Percentiles rank a stretch among this genome's conserved stretches.
phyloP scores from a whole-genome alignment of 2,888 invertebrate species.

The Stramonita haemastoma region DNA sequence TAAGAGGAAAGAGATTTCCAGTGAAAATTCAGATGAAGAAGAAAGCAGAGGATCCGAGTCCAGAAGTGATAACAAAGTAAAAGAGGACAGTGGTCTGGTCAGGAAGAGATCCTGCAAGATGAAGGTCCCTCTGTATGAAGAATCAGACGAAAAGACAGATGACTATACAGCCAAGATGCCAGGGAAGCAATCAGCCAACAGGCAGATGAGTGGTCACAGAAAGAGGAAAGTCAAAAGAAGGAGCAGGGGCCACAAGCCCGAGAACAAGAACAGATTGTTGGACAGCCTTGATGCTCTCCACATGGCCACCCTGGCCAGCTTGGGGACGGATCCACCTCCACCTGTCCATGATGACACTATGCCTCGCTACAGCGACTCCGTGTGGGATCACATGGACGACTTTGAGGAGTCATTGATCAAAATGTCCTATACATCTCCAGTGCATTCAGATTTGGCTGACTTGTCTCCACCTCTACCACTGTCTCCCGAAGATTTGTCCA shows the following conservation, averaged over 20 bases:
- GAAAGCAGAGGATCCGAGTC: neutral
- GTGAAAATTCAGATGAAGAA: neutral
- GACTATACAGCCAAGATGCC: neutral
- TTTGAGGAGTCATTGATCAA: slow-evolving; percentile 69
- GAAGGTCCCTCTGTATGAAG: neutral
- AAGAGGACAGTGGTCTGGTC: neutral
- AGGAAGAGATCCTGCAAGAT: neutral
- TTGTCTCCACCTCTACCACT: slow-evolving; percentile 67
- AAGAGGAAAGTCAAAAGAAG: slow-evolving; percentile 7
- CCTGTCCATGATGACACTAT: slow-evolving; percentile 19
- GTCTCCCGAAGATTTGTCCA: slow-evolving; percentile 64
- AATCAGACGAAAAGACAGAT: slow-evolving; percentile 20
- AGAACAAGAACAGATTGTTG: slow-evolving; percentile 57
- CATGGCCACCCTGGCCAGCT: slow-evolving; percentile 71
- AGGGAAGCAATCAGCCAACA: neutral
- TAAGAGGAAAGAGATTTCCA: neutral
- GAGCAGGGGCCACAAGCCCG: slow-evolving; percentile 28
- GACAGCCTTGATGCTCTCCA: slow-evolving; percentile 68
- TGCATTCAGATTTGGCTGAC: slow-evolving; percentile 61
- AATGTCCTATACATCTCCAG: slow-evolving; percentile 69
- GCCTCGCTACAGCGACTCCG: slow-evolving; percentile 40
- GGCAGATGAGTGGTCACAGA: neutral
- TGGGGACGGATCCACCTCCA: slow-evolving; percentile 58
- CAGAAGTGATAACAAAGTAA: neutral
- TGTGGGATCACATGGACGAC: slow-evolving; percentile 25